Evolutionary conservation across 2,888 invertebrate genomes (phyloP).

Genomic region (Julus scanicus): DNA sequence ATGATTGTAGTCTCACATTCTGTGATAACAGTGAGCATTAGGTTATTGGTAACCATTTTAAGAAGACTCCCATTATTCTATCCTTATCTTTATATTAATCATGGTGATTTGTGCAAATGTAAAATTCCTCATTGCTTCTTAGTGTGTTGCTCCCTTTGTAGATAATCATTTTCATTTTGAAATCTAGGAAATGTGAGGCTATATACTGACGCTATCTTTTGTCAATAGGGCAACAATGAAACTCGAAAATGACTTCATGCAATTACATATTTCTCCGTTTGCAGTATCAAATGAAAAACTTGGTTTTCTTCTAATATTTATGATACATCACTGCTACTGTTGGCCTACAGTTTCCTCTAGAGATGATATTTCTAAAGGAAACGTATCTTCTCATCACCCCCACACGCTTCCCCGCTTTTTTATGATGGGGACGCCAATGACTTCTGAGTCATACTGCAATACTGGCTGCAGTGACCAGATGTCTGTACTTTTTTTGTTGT

Average conservation of each 20-base stretch:
- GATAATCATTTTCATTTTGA: not conserved
- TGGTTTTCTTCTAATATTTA: conserved; percentile 3
- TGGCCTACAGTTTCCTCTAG: not conserved
- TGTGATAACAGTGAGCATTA: too few species aligned
- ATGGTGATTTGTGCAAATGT: not conserved
- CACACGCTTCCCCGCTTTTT: conserved; percentile 14
- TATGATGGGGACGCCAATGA: conserved; percentile 20
- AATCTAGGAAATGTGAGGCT: not conserved
- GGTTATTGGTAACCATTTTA: too few species aligned
- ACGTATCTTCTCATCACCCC: not conserved
- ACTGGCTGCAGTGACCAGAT: conserved; percentile 3
- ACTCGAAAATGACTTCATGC: conserved; percentile 2
- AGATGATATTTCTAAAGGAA: conserved; percentile 7
- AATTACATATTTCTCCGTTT: conserved; percentile 14
- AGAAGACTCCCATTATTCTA: too few species aligned
- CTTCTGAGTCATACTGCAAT: not conserved
- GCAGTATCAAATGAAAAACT: conserved; percentile 30
- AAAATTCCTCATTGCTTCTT: not conserved
- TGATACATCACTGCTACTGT: not conserved
- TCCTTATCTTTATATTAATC: not conserved
- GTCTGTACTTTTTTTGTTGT: conserved; percentile 7
- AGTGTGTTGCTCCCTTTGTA: not conserved
- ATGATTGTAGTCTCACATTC: too few species aligned
- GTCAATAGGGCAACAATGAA: not conserved
- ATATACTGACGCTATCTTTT: not conserved